These are phyloP conservation scores for Pristionchus arcanus DNA, from an alignment of 2,888 invertebrate genomes.

Conservation along the genomic window DNA sequence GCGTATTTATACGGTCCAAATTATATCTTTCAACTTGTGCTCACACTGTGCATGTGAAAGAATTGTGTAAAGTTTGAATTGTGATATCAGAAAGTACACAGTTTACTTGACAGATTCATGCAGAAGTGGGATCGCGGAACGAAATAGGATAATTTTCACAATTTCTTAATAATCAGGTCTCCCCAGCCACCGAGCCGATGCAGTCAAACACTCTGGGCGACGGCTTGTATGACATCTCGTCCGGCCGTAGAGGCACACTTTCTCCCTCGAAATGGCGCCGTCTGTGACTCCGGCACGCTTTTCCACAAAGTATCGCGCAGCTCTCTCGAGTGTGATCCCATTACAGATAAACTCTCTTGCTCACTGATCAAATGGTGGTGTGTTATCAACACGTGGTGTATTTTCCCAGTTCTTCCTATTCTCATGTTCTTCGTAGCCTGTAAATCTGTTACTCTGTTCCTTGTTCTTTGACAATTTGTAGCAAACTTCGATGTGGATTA, in stretches of 20 bases:
- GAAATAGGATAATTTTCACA: not conserved
- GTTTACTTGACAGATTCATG: not conserved
- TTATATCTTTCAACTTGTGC: too few relatives aligned
- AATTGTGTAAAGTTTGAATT: too few relatives aligned
- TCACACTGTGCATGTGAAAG: too few relatives aligned
- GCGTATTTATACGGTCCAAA: too few relatives aligned
- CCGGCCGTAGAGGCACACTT: not conserved
- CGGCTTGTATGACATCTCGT: not conserved
- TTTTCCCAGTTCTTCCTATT: not conserved
- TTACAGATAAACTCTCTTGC: not conserved
- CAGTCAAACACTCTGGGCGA: not conserved
- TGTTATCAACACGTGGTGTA: not conserved
- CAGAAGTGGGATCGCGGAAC: not conserved
- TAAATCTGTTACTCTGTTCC: not conserved
- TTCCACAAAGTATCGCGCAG: not conserved
- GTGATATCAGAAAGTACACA: not conserved
- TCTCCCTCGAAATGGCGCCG: not conserved
- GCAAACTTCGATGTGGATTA: not conserved
- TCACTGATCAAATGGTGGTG: not conserved
- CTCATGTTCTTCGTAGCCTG: not conserved
- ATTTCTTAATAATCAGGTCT: not conserved
- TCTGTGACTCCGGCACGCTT: conserved; percentile 13
- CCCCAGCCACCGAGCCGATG: not conserved
- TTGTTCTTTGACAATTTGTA: not conserved
- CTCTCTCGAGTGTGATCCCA: not conserved